Evolutionary conservation across 2,888 invertebrate genomes (phyloP), one percentile per base, ranked within the genome.

Genomic region (Pristionchus arcanus): DNA sequence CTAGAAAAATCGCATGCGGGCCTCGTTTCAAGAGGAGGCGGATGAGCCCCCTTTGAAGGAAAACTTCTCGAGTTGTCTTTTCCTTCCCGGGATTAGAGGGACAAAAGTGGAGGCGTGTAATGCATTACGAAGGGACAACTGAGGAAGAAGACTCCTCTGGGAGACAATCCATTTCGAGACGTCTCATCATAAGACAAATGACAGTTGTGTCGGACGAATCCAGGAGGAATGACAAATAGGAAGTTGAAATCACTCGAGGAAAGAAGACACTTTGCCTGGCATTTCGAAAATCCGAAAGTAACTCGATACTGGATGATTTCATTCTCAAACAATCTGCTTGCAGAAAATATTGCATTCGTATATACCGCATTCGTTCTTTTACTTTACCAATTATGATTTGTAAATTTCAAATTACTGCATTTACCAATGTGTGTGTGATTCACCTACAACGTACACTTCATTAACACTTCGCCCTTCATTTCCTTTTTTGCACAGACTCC

Each of bases 111-210:
- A 81, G 81, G 81, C 81, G 81, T 53, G 81, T 81, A 81, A 81
- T 81, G 49, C 49, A 81, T 81, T 81, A 81, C 25, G 81, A 25
- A 71, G 68, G 81, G 81, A 49, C 53, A 42, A 42, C 25, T 9
- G n/a, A 59, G 49, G 49, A 49, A n/a, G 49, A 34, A 53, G 77
- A 25, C 37, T 77, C 77, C 42, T 37, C 42, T 5, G 81, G 53
- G 81, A 49, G 49, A 81, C 49, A 81, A 42, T 81, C 25, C 81
- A 28, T 81, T 53, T n/a, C 34, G 28, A 81, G 49, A 15, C 81
- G 53, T 77, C 77, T 77, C 77, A 77, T 77, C 81, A 81, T 81
- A 81, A 81, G 81, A 81, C 81, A 49, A 81, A 81, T 81, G 81
- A 81, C 81, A 53, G 49, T n/a, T 11, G 49, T 49, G 81, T 74